Conservation (phyloP, 2,113 vertebrate genomes). For the Ailurus styani region DNA sequence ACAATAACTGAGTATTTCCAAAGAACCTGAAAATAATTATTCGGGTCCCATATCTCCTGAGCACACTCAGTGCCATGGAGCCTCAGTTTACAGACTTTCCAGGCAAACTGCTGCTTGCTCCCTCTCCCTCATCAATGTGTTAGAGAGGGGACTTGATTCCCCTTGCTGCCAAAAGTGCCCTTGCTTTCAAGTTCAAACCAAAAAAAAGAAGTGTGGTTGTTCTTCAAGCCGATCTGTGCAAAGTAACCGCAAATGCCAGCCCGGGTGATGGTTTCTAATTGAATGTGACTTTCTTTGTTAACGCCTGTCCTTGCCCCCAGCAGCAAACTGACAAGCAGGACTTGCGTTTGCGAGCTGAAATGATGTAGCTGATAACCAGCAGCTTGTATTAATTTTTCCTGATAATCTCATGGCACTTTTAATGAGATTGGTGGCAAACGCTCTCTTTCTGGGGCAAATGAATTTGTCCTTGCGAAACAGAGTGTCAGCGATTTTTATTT, state of each 20-base stretch:
- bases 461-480: constrained; percentile 73
- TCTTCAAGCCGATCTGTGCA: background rate
- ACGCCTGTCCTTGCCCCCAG: constrained; percentile 62
- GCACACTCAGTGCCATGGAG: background rate
- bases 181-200: constrained; percentile 46
- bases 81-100: background rate
- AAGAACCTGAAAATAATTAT: too few relatives aligned
- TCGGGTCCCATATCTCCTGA: background rate
- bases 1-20: background rate
- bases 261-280: constrained; percentile 51
- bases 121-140: background rate
- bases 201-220: background rate
- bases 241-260: constrained; percentile 3
- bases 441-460: constrained; percentile 67
- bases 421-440: constrained; percentile 61
- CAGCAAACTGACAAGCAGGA: constrained; percentile 61
- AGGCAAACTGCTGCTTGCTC: background rate
- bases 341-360: constrained; percentile 27
- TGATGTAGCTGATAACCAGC: constrained; percentile 45
- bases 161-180: background rate
- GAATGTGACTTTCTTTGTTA: constrained; percentile 68
- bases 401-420: constrained; percentile 64
- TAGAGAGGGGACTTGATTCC: background rate
- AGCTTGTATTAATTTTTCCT: constrained; percentile 69
- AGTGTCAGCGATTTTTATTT: constrained; percentile 74